phyloP scores from a whole-genome alignment of 2,797 vertebrate species.

The Anguilla anguilla region DNA sequence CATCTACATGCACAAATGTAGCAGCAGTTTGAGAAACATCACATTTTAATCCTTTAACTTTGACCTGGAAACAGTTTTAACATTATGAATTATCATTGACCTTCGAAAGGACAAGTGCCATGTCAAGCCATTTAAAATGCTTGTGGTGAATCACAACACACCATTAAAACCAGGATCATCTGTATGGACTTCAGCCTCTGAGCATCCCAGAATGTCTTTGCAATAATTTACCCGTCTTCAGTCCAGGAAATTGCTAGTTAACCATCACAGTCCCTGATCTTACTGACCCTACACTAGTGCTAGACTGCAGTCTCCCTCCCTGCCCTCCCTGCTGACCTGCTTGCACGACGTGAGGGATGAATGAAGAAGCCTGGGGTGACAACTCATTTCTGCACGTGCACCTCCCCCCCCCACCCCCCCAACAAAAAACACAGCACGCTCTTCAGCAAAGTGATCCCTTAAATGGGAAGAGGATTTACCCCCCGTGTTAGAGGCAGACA shows the following conservation, averaged over 20 bases:
- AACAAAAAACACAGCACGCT: background rate
- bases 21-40: background rate
- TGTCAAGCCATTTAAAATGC: background rate
- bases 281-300: background rate
- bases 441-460: conserved; percentile 15
- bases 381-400: background rate
- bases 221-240: background rate
- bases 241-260: background rate
- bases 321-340: background rate
- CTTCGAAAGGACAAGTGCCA: background rate
- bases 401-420: background rate
- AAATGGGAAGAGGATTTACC: conserved; percentile 11
- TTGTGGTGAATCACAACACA: background rate
- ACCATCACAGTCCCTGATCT: background rate
- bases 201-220: background rate
- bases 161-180: background rate
- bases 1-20: background rate
- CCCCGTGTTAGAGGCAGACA: background rate
- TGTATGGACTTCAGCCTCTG: background rate
- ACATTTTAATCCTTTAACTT: background rate
- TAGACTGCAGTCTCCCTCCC: background rate
- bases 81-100: background rate
- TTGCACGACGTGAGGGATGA: background rate
- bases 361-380: background rate
- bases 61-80: background rate